Conservation (phyloP, 1,140 invertebrate species). For the Ceratosolen fusciceps region DNA sequence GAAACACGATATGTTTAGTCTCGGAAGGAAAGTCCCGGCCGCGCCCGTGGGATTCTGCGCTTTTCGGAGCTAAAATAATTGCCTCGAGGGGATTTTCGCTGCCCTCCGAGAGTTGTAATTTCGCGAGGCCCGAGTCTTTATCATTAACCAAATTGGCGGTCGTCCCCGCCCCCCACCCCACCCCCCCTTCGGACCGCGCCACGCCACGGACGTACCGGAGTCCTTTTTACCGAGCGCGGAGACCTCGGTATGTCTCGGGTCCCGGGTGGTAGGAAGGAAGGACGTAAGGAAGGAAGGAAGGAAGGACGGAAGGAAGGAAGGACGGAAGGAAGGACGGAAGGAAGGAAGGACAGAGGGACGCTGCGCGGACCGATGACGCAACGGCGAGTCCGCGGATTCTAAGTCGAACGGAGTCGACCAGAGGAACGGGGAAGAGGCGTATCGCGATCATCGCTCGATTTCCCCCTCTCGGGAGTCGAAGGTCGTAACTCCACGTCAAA, state of each 20-base stretch:
- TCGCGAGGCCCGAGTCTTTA: slow-evolving; percentile 1
- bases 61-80: slow-evolving; percentile 44
- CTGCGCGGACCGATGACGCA: neutral
- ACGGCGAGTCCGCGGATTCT: neutral
- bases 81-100: slow-evolving; percentile 15
- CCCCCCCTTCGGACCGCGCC: too few relatives aligned
- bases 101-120: neutral
- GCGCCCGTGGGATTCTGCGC: neutral
- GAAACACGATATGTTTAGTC: slow-evolving; percentile 65
- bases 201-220: too few relatives aligned
- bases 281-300: neutral
- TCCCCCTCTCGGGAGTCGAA: too few relatives aligned
- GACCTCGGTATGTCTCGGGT: too few relatives aligned
- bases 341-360: neutral
- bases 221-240: too few relatives aligned
- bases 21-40: slow-evolving; percentile 24
- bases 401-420: too few relatives aligned
- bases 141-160: slow-evolving; percentile 14
- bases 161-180: neutral
- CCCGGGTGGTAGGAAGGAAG: too few relatives aligned
- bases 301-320: neutral
- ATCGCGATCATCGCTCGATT: neutral
- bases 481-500: too few relatives aligned
- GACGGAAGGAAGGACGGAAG: neutral
- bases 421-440: too few relatives aligned